Evolutionary conservation across 2,113 vertebrate genomes (phyloP).

Genomic region (Rallus limicola): DNA sequence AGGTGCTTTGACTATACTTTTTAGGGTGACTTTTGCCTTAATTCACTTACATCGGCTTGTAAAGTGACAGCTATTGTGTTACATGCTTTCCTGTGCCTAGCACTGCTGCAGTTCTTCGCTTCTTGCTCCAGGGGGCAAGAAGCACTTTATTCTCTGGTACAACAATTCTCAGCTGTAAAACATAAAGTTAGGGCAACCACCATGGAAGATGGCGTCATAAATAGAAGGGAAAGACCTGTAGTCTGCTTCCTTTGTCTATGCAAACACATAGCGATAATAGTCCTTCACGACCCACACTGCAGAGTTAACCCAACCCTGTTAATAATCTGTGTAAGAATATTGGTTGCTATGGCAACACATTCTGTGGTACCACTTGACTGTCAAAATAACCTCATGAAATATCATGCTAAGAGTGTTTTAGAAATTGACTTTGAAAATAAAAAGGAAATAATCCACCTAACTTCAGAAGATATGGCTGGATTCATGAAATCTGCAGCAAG

Average conservation of each 20-base stretch:
- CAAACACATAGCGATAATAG: not conserved
- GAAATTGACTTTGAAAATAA: conserved; percentile 10
- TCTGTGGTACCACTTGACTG: conserved; percentile 15
- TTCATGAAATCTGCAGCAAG: not conserved
- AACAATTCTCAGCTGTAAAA: not conserved
- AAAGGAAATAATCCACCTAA: conserved; percentile 7
- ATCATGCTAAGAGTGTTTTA: conserved; percentile 2
- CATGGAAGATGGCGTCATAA: not conserved
- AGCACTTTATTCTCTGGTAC: not conserved
- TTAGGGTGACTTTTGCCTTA: not conserved
- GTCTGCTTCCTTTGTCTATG: conserved; percentile 1
- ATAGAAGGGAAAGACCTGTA: not conserved
- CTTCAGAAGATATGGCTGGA: not conserved
- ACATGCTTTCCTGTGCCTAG: not conserved
- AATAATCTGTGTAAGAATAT: conserved; percentile 31
- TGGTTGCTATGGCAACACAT: conserved; percentile 46
- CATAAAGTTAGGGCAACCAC: not conserved
- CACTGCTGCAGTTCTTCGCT: conserved; percentile 23
- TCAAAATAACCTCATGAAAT: conserved; percentile 58
- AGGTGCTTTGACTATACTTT: not conserved
- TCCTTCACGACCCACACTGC: not conserved
- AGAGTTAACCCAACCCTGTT: conserved; percentile 31
- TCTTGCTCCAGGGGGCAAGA: conserved; percentile 37
- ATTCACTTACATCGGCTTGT: not conserved
- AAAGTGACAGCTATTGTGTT: not conserved